Evolutionary conservation across 2,113 vertebrate genomes (phyloP).

Genomic region (Saguinus imperator): DNA sequence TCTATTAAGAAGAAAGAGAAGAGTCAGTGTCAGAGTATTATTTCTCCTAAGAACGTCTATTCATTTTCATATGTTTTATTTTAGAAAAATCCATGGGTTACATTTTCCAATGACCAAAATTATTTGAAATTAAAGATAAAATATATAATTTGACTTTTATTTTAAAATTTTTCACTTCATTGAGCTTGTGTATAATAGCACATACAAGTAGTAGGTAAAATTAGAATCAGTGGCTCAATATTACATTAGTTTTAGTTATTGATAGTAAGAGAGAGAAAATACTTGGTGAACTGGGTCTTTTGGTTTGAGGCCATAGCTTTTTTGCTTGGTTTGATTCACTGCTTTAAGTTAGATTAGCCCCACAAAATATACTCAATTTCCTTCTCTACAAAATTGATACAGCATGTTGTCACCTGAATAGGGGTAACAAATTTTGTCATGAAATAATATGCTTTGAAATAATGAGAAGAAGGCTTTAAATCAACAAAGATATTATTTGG

Average conservation of each 20-base stretch:
- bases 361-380: not conserved
- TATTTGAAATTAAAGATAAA: conserved; percentile 25
- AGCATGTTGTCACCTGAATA: not conserved
- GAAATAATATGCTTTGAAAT: not conserved
- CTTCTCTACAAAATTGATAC: not conserved
- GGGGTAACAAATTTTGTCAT: not conserved
- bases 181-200: not conserved
- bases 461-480: not conserved
- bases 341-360: not conserved
- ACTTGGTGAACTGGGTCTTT: not conserved
- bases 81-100: not conserved
- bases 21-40: not conserved
- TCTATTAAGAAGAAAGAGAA: not conserved
- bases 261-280: not conserved
- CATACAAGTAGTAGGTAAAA: not conserved
- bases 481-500: not conserved
- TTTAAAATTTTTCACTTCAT: not conserved
- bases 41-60: not conserved
- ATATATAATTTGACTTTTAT: not conserved
- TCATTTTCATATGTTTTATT: conserved; percentile 5
- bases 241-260: not conserved
- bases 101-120: not conserved
- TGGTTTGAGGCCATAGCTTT: not conserved
- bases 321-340: not conserved
- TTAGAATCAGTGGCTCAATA: not conserved